Evolutionary conservation across 2,797 vertebrate genomes (phyloP).

Genomic region (Typhlichthys subterraneus): DNA sequence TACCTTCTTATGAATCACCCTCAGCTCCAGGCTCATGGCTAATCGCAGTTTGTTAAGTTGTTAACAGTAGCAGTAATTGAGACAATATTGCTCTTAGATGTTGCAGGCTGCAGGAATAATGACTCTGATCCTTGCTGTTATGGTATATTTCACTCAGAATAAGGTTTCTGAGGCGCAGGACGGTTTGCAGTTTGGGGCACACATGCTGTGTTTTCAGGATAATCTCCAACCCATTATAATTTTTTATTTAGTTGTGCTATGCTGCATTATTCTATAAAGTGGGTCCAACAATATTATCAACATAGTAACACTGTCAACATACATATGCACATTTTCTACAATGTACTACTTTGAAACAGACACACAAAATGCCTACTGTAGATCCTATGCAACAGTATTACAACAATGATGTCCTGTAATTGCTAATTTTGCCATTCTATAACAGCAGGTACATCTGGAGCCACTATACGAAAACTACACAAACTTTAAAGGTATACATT

Average conservation of each 20-base stretch:
- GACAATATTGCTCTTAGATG: constrained; percentile 24
- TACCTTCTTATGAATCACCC: constrained; percentile 35
- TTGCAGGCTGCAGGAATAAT: constrained; percentile 24
- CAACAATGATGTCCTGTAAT: no score
- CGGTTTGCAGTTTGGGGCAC: constrained; percentile 16
- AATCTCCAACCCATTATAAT: constrained; percentile 33
- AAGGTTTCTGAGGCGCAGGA: constrained; percentile 16
- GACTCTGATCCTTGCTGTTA: constrained; percentile 19
- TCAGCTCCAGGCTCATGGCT: constrained; percentile 18
- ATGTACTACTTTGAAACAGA: no score
- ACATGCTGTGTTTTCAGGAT: constrained; percentile 18
- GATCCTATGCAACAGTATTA: no score
- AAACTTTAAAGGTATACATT: neutral
- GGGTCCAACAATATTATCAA: neutral
- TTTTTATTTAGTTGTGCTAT: constrained; percentile 8
- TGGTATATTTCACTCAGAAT: constrained; percentile 7
- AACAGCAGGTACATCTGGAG: neutral
- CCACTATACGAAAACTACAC: neutral
- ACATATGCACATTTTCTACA: neutral
- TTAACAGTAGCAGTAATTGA: constrained; percentile 40
- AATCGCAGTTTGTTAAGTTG: constrained; percentile 35
- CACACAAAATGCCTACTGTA: no score
- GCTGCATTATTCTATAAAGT: neutral
- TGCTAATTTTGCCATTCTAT: neutral
- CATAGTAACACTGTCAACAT: no score